phyloP scores from a whole-genome alignment of 2,888 invertebrate species.

The Hetaerina titia region DNA sequence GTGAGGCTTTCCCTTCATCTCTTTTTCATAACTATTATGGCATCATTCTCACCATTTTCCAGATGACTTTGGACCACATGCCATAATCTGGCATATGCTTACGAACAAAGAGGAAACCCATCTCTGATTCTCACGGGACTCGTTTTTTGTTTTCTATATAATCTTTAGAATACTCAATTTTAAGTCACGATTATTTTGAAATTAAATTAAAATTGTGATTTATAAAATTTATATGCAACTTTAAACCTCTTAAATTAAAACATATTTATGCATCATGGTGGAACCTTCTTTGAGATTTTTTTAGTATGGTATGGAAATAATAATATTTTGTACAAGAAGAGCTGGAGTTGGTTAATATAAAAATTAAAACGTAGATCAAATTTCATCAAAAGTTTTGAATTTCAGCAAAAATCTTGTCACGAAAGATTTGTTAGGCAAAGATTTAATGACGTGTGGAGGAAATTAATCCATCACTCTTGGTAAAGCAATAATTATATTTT shows the following conservation, averaged over 20 bases:
- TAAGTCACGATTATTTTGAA: too few species aligned
- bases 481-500: conserved; percentile 14
- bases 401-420: neutral
- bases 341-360: neutral
- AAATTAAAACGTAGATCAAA: neutral
- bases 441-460: neutral
- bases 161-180: too few species aligned
- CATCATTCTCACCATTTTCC: too few species aligned
- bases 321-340: neutral
- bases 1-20: too few species aligned
- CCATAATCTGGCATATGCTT: too few species aligned
- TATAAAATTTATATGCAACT: too few species aligned
- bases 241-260: neutral
- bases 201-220: too few species aligned
- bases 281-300: neutral
- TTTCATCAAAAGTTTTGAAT: neutral
- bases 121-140: too few species aligned
- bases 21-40: too few species aligned
- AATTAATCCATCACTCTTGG: neutral
- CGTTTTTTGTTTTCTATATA: too few species aligned
- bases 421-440: neutral
- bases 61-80: too few species aligned
- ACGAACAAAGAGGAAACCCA: too few species aligned
- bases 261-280: neutral
- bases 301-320: neutral